phyloP scores from a whole-genome alignment of 1,140 invertebrate genomes.

The Bradysia coprophila region DNA sequence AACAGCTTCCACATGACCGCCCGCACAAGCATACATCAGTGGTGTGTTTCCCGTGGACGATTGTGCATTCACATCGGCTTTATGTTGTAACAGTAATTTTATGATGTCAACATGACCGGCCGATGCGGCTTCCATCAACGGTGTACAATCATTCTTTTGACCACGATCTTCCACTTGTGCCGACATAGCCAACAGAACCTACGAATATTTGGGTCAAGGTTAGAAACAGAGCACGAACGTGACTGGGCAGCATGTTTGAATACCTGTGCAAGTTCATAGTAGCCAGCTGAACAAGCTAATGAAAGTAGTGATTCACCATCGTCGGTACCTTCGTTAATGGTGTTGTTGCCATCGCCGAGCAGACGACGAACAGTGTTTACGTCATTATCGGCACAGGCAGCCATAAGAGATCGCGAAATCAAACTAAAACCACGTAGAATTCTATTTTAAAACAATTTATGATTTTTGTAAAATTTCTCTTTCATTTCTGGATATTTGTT shows the following conservation, averaged over 20 bases:
- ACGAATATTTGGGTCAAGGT: not conserved
- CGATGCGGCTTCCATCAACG: slow-evolving; percentile 90
- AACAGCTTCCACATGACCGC: slow-evolving; percentile 87
- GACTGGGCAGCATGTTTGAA: not conserved
- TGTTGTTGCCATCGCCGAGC: slow-evolving; percentile 60
- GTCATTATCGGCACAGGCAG: slow-evolving; percentile 80
- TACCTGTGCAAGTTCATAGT: slow-evolving; percentile 82
- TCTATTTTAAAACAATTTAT: not conserved
- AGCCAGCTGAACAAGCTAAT: slow-evolving; percentile 81
- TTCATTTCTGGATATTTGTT: not conserved
- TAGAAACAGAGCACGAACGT: not conserved
- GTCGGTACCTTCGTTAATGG: slow-evolving; percentile 81
- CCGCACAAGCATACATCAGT: slow-evolving; percentile 95
- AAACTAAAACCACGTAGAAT: slow-evolving; percentile 11
- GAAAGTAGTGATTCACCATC: slow-evolving; percentile 84
- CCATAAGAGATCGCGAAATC: slow-evolving; percentile 20
- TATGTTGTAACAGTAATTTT: slow-evolving; percentile 71
- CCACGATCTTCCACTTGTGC: slow-evolving; percentile 94
- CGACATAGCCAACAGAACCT: slow-evolving; percentile 90
- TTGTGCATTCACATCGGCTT: slow-evolving; percentile 91
- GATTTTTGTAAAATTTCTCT: not conserved
- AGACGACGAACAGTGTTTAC: slow-evolving; percentile 75
- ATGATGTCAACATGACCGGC: slow-evolving; percentile 92
- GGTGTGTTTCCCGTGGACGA: slow-evolving; percentile 92
- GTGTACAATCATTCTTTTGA: slow-evolving; percentile 82